Evolutionary conservation across 2,888 invertebrate species (phyloP), one percentile per base, ranked within the genome.

Genomic region (Drosophila infuscata): DNA sequence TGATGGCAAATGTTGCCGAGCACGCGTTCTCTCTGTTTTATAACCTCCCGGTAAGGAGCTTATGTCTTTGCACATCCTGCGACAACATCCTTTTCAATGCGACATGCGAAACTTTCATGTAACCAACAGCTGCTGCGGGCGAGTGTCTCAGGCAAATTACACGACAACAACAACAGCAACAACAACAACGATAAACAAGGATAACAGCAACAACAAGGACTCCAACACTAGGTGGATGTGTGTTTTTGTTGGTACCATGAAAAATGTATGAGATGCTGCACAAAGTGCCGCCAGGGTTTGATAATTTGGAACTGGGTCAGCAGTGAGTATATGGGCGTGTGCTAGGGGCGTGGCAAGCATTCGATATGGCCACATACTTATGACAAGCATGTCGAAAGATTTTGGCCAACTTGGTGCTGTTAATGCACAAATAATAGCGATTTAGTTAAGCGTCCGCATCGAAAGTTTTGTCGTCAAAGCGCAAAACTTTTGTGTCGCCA

Each of bases 361-460:
- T 68, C 70, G 67, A 76, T 70, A 67, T 49, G 65, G 53, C 2
- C 41, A 33, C 48, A n/a, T 43, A 49, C 67, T 59, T 64, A 57
- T 53, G 64, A 48, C 56, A 64, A 38, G 46, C 54, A 20, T 59
- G 54, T 65, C 62, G 52, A 25, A 62, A 60, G 72, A 73, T 73
- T 71, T 69, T 36, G 20, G 4, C 46, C 33, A 71, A 79, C 57
- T 54, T 74, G 17, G 41, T 64, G 62, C 65, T 76, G 88, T 86
- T 91, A 89, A 91, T 91, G 81, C 66, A 72, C 75, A 83, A 91
- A 88, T 88, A 86, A 91, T 82, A 82, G 62, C 70, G 85, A 78
- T 76, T 85, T 82, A 74, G 80, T 79, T 86, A 76, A 70, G 78
- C 75, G 60, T 20, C 4, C 59, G 54, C 67, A 53, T 56, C 54